A percentile compares a stretch with the other conserved stretches of the same genome.
phyloP scores from a whole-genome alignment of 2,113 vertebrate genomes.

The Scartelaos histophorus region DNA sequence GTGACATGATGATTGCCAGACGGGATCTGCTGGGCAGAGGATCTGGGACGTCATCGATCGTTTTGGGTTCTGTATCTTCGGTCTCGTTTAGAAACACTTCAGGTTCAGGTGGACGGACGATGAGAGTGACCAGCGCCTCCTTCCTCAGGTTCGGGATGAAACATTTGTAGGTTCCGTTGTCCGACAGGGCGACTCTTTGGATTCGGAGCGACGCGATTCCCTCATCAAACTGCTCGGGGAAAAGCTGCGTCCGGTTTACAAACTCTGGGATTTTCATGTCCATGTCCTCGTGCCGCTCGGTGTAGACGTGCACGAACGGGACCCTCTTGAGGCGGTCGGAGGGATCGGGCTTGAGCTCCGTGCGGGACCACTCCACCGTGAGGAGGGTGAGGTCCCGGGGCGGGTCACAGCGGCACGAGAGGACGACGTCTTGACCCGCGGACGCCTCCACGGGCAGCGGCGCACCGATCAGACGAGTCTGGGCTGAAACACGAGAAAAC shows the following conservation, averaged over 20 bases:
- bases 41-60: too few relatives aligned
- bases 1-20: too few relatives aligned
- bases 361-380: slow-evolving; percentile 2
- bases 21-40: too few relatives aligned
- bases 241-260: neutral
- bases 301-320: neutral
- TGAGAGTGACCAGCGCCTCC: neutral
- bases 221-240: neutral
- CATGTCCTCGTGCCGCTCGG: neutral
- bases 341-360: neutral
- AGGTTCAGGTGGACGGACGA: neutral
- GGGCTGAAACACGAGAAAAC: neutral
- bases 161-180: neutral
- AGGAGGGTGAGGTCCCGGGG: rapidly evolving
- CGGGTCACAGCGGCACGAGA: neutral
- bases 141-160: neutral
- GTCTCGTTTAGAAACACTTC: too few relatives aligned
- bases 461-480: neutral
- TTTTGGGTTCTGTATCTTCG: too few relatives aligned
- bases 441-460: neutral
- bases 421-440: neutral
- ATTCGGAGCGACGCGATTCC: neutral
- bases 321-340: neutral
- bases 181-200: neutral
- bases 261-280: neutral